These are phyloP conservation scores for Leptothorax acervorum DNA, from an alignment of 2,888 invertebrate genomes.

Conservation along the genomic window DNA sequence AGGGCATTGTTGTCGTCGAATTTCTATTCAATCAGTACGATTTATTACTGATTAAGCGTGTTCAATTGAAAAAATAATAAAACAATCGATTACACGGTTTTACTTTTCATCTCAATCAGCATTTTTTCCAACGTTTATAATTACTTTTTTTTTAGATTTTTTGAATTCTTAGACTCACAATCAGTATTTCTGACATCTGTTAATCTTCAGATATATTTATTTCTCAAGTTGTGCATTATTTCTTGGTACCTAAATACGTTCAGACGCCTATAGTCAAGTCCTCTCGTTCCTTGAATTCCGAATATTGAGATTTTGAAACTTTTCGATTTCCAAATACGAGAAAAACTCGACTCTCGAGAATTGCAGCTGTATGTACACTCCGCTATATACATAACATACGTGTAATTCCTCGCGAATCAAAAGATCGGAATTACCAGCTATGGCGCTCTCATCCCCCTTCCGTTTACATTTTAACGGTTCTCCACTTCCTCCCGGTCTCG, in stretches of 20 bases:
- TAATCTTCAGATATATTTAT: background rate
- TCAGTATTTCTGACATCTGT: background rate
- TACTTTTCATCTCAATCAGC: background rate
- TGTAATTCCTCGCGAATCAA: slow-evolving; percentile 4
- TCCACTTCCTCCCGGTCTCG: slow-evolving; percentile 74
- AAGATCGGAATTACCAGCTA: slow-evolving; percentile 28
- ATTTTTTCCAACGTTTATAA: background rate
- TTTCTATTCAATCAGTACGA: slow-evolving; percentile 13
- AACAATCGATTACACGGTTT: background rate
- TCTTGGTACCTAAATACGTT: background rate
- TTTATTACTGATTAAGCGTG: slow-evolving; percentile 4
- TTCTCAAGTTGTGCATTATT: background rate
- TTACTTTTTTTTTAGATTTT: background rate
- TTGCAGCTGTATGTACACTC: background rate
- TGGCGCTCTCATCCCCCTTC: slow-evolving; percentile 55
- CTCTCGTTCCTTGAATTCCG: background rate
- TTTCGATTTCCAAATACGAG: background rate
- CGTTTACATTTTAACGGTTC: slow-evolving; percentile 77
- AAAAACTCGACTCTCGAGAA: background rate
- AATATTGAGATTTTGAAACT: background rate
- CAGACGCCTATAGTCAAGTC: background rate
- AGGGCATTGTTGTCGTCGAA: background rate
- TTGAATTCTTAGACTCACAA: background rate
- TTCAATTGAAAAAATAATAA: background rate
- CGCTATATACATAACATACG: background rate